phyloP scores from a whole-genome alignment of 2,797 vertebrate species.

The Takifugu rubripes region DNA sequence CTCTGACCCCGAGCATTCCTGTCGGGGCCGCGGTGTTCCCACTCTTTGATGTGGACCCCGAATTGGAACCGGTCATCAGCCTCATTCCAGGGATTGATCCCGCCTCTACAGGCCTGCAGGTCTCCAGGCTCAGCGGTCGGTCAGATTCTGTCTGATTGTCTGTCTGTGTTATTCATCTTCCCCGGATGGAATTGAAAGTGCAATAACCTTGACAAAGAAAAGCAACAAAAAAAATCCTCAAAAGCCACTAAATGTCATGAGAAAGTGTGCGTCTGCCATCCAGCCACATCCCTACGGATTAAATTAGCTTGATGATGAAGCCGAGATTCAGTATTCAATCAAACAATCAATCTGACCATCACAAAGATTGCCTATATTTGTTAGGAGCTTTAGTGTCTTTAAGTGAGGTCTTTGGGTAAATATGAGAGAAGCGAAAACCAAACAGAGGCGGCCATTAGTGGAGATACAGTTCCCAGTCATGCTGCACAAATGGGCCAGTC shows the following conservation, averaged over 20 bases:
- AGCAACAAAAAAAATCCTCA: constrained; percentile 18
- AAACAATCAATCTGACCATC: constrained; percentile 10
- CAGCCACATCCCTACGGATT: constrained; percentile 35
- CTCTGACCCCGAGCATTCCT: constrained; percentile 74
- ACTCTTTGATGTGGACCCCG: constrained; percentile 77
- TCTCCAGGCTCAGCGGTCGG: constrained; percentile 46
- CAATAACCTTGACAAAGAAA: constrained; percentile 48
- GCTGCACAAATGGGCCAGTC: constrained; percentile 47
- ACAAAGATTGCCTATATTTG: neutral
- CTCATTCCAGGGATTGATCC: constrained; percentile 71
- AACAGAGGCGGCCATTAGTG: constrained; percentile 30
- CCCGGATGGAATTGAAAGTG: constrained; percentile 42
- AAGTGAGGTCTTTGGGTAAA: constrained; percentile 19
- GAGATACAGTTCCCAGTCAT: constrained; percentile 29
- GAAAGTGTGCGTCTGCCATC: constrained; percentile 36
- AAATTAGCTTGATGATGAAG: constrained; percentile 18
- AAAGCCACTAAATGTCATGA: constrained; percentile 25
- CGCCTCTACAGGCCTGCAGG: constrained; percentile 63
- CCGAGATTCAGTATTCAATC: constrained; percentile 13
- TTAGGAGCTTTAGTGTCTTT: constrained; percentile 5
- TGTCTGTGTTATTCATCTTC: constrained; percentile 34
- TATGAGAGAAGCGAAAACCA: constrained; percentile 3
- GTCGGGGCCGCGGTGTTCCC: constrained; percentile 74
- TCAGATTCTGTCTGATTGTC: constrained; percentile 49
- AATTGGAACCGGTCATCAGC: constrained; percentile 70